Percentiles rank a stretch among this genome's conserved stretches.
phyloP scores from a whole-genome alignment of 2,113 vertebrate species.

The Gallinago undulata region DNA sequence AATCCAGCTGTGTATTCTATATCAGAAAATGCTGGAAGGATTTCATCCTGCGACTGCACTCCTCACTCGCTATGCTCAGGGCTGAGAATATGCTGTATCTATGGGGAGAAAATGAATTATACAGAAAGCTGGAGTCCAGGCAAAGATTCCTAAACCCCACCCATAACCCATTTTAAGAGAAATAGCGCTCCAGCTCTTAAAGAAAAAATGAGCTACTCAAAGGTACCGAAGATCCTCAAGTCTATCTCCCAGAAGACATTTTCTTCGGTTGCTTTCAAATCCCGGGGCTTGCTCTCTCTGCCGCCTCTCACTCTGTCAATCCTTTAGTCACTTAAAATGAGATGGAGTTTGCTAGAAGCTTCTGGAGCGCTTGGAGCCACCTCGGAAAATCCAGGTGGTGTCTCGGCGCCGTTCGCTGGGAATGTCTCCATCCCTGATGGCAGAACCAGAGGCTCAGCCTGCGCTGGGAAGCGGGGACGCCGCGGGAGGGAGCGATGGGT shows the following conservation, averaged over 20 bases:
- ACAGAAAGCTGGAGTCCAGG: not conserved
- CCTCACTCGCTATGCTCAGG: not conserved
- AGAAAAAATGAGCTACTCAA: not conserved
- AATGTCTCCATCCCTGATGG: not conserved
- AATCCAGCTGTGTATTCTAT: not conserved
- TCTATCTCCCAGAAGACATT: not conserved
- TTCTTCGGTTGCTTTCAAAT: not conserved
- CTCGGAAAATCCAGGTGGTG: not conserved
- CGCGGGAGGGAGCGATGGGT: not conserved
- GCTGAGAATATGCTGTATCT: not conserved
- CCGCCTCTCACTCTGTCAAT: not conserved
- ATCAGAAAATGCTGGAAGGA: not conserved
- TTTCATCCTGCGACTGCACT: not conserved
- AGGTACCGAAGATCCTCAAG: not conserved
- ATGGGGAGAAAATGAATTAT: not conserved
- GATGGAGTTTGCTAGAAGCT: not conserved
- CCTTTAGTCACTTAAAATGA: not conserved
- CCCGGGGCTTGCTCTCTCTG: not conserved
- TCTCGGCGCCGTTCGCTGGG: not conserved
- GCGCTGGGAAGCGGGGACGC: not conserved
- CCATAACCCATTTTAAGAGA: not conserved
- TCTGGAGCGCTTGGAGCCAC: not conserved
- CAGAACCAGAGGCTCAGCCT: not conserved
- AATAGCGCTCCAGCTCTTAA: not conserved
- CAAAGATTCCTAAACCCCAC: not conserved